Evolutionary conservation across 2,113 vertebrate genomes (phyloP), one percentile per base, ranked within the genome.

Genomic region (Ictalurus punctatus): DNA sequence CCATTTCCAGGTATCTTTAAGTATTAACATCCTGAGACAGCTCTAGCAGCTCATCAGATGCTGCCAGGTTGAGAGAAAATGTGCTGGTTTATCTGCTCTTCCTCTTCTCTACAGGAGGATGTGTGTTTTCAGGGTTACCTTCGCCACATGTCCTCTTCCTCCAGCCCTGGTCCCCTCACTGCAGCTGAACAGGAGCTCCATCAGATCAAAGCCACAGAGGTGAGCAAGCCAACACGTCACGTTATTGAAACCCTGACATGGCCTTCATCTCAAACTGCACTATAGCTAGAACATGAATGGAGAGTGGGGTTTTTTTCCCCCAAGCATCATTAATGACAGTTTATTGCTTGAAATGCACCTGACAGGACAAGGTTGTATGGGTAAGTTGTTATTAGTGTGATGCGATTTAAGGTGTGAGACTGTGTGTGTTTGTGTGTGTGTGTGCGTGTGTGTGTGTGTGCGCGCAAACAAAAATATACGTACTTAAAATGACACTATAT

Each of bases 161-260:
- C 96, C 0, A 97, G 96, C 1, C 97, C 97, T 0, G 97, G 97
- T 81, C 98, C 98, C 0, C 96, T 99, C 91, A 99, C 98, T 0
- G 94, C 94, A 0, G 98, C 98, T 0, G 98, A 99, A 91, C 96
- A 97, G 93, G 98, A 99, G 91, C 94, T 99, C 5, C 97, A 98
- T 94, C 96, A 96, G 93, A 98, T 99, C 89, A 98, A 97, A 92
- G 96, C 98, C 93, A 98, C 98, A 0, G 98, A 99, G 97, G 98
- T 86, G 27, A 90, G 90, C 34, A 71, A 44, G 1, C n/a, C 19
- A 10, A 14, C 44, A 40, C 19, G 27, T 67, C 37, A 83, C n/a
- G 34, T 25, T 44, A 78, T 8, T 27, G n/a, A 3, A 78, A 44
- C n/a, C 12, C 25, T 54, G 16, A 67, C 40, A 69, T 83, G 65